Percentiles rank a stretch among this genome's conserved stretches.
phyloP scores from a whole-genome alignment of 1,140 invertebrate genomes.

The Apolygus lucorum region DNA sequence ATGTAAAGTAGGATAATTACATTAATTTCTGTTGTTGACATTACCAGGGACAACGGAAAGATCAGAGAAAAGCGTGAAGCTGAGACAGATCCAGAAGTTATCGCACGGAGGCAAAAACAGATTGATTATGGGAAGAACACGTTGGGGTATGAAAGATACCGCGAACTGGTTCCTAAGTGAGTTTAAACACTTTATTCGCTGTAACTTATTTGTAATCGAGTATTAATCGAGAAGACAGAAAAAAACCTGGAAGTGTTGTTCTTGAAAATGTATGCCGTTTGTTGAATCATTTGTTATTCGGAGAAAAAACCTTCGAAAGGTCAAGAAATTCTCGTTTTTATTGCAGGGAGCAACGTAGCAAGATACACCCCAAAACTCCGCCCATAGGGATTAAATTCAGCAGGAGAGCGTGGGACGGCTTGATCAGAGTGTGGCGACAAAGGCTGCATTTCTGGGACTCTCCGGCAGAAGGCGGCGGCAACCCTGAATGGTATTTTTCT shows the following conservation, averaged over 20 bases:
- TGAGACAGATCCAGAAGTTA: conserved; percentile 61
- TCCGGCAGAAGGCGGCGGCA: conserved; percentile 37
- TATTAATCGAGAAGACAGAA: too few species aligned
- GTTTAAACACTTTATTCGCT: too few species aligned
- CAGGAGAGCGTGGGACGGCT: conserved; percentile 78
- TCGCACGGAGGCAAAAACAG: conserved; percentile 78
- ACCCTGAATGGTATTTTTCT: conserved; percentile 23
- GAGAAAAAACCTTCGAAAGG: too few species aligned
- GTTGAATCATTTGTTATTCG: too few species aligned
- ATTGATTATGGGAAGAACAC: conserved; percentile 95
- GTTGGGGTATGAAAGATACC: conserved; percentile 73
- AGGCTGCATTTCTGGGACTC: conserved; percentile 76
- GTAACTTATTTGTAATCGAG: too few species aligned
- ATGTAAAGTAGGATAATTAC: too few species aligned
- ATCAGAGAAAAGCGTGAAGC: conserved; percentile 40
- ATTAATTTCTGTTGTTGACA: too few species aligned
- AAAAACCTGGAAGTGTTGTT: too few species aligned
- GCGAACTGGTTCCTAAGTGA: conserved; percentile 62
- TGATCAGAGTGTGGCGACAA: conserved; percentile 78
- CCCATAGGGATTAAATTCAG: conserved; percentile 80
- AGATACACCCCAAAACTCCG: conserved; percentile 74
- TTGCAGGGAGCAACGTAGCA: conserved; percentile 52
- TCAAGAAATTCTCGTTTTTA: too few species aligned
- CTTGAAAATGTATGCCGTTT: too few species aligned
- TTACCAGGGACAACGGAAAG: too few species aligned